A percentile compares a stretch with the other conserved stretches of the same genome.
Evolutionary conservation across 2,113 vertebrate genomes (phyloP).

Genomic region (Rhadina sibilatrix): DNA sequence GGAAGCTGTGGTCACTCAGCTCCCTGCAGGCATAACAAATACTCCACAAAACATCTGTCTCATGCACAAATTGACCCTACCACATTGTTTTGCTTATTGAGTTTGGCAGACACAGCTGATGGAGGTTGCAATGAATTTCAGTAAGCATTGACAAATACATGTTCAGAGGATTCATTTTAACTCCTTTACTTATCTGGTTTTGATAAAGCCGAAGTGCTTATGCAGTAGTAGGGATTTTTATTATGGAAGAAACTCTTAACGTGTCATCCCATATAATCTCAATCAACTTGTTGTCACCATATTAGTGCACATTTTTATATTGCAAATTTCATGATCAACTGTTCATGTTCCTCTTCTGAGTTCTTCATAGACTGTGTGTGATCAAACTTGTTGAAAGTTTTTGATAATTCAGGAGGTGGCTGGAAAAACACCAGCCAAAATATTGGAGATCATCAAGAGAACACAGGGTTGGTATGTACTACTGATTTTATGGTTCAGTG

Average conservation of each 20-base stretch:
- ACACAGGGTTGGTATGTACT: rapidly evolving
- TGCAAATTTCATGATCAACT: background rate
- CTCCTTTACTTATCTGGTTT: background rate
- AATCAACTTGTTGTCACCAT: background rate
- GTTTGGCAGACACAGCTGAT: slow-evolving; percentile 16
- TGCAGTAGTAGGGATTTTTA: background rate
- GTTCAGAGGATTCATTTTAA: background rate
- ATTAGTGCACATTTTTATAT: background rate
- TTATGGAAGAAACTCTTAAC: background rate
- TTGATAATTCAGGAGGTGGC: background rate
- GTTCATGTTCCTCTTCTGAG: background rate
- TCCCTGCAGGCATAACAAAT: slow-evolving; percentile 15
- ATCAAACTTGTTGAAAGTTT: background rate
- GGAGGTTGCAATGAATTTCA: background rate
- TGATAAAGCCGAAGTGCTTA: background rate
- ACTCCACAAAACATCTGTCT: slow-evolving; percentile 26
- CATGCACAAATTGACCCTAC: background rate
- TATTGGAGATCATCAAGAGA: background rate
- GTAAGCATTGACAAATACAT: background rate
- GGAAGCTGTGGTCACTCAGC: slow-evolving; percentile 18
- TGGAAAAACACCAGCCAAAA: background rate
- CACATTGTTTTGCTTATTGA: slow-evolving; percentile 12
- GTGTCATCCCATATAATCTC: background rate
- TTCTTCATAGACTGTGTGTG: background rate
- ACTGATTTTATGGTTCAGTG: background rate